Percentiles rank a stretch among this genome's conserved stretches.
These are phyloP conservation scores for Bactericera cockerelli DNA, from an alignment of 1,140 invertebrate species.

Conservation along the genomic window DNA sequence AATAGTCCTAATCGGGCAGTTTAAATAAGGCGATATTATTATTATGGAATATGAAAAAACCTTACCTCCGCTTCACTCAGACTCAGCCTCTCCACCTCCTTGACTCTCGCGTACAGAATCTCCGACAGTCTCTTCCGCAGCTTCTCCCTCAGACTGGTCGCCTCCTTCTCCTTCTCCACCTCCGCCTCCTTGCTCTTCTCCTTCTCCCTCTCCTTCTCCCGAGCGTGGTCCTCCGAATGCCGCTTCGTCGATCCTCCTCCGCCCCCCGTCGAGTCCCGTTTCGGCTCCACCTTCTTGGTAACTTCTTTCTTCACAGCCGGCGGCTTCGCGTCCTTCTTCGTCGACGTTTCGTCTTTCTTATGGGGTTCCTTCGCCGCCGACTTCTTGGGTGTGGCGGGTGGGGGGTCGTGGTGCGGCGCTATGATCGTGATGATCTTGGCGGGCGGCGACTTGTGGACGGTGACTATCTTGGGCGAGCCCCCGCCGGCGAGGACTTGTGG, in stretches of 20 bases:
- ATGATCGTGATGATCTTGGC: neutral
- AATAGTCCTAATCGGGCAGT: no score
- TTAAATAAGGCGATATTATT: no score
- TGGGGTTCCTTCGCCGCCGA: neutral
- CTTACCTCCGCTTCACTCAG: neutral
- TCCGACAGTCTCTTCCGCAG: neutral
- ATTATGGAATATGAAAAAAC: no score
- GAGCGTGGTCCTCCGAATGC: neutral
- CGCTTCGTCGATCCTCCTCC: neutral
- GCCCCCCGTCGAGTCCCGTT: neutral
- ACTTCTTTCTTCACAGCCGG: neutral
- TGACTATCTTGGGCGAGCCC: no score
- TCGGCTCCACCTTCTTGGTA: neutral
- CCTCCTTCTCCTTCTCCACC: slow-evolving; percentile 5
- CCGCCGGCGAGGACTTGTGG: neutral
- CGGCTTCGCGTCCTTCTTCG: slow-evolving; percentile 5
- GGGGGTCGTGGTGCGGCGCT: neutral
- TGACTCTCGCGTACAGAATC: neutral
- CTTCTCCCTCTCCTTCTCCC: slow-evolving; percentile 10
- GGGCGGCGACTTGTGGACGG: neutral
- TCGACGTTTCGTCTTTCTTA: slow-evolving; percentile 11
- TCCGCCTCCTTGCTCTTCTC: slow-evolving; percentile 10
- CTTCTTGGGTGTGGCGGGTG: neutral
- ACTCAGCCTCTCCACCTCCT: neutral
- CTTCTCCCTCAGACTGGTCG: slow-evolving; percentile 9